Conservation (phyloP, 2,888 invertebrate species). For the Hermaeophaga mercurialis region DNA sequence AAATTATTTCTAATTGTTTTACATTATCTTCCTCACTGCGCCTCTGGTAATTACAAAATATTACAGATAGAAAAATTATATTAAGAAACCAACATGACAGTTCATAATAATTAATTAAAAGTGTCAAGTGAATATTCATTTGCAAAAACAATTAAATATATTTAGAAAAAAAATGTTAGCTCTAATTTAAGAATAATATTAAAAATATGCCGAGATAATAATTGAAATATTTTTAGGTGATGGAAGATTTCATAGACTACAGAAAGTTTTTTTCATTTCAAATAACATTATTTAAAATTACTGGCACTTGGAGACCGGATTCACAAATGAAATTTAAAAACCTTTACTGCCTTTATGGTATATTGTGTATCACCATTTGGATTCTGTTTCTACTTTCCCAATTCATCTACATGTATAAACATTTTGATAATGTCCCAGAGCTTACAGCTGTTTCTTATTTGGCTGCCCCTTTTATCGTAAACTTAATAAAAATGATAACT, state of each 20-base stretch:
- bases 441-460: not conserved
- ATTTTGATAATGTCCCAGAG: slow-evolving; percentile 4
- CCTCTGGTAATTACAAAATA: no score
- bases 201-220: no score
- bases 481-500: not conserved
- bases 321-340: not conserved
- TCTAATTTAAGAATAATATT: no score
- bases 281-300: slow-evolving; percentile 13
- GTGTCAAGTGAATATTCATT: no score
- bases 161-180: no score
- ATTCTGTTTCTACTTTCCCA: slow-evolving; percentile 15
- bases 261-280: slow-evolving; percentile 9
- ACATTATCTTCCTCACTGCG: no score
- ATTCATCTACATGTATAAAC: slow-evolving; percentile 16
- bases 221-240: not conserved
- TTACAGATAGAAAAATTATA: no score
- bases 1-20: no score
- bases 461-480: not conserved
- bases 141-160: no score
- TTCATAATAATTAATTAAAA: no score
- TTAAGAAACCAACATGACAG: no score
- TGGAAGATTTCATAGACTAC: slow-evolving; percentile 2
- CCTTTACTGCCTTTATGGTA: slow-evolving; percentile 4
- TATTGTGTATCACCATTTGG: slow-evolving; percentile 1
- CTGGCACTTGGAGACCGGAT: slow-evolving; percentile 21